Evolutionary conservation across 2,888 invertebrate genomes (phyloP).

Genomic region (Temnothorax ravouxi): DNA sequence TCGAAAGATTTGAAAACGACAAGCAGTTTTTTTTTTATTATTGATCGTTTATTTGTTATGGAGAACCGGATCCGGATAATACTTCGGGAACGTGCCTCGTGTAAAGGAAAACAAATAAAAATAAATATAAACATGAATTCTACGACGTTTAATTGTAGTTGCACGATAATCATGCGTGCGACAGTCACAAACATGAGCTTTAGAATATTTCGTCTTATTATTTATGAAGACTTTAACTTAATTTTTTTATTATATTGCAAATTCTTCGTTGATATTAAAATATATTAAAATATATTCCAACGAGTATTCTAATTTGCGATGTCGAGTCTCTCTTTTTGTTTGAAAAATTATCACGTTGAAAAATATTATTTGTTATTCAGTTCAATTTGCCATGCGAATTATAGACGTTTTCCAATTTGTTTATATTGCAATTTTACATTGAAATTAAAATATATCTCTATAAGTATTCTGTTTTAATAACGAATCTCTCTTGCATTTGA

Average conservation of each 20-base stretch:
- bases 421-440: not conserved
- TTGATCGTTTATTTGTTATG: not conserved
- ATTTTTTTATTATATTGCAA: not conserved
- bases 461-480: not conserved
- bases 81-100: not conserved
- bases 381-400: not conserved
- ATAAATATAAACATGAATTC: not conserved
- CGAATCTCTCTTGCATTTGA: not conserved
- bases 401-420: not conserved
- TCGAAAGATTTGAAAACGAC: not conserved
- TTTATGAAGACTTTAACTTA: not conserved
- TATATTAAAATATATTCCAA: not conserved
- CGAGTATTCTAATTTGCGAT: not conserved
- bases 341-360: not conserved
- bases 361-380: not conserved
- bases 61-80: not conserved
- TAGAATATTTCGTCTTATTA: not conserved
- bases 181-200: not conserved
- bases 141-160: not conserved
- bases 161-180: not conserved
- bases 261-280: not conserved
- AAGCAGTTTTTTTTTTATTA: not conserved
- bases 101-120: constrained; percentile 17
- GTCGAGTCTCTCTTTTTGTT: not conserved
- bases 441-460: not conserved